phyloP scores from a whole-genome alignment of 2,113 vertebrate species.

The Protobothrops flavoviridis region DNA sequence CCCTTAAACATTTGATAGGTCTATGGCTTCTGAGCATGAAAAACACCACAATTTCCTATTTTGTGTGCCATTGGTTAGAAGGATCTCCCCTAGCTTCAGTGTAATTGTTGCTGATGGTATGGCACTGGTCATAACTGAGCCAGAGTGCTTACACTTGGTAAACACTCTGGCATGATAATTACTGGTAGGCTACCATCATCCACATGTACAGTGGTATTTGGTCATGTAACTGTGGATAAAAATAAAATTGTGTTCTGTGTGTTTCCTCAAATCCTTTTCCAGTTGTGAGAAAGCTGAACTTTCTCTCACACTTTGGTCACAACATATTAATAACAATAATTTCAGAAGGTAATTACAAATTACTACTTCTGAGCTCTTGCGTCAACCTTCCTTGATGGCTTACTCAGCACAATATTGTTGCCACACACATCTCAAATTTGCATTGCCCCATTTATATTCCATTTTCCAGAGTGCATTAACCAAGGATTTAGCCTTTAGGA shows the following conservation, averaged over 20 bases:
- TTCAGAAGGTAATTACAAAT: slow-evolving; percentile 18
- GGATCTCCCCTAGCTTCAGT: neutral
- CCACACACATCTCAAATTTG: neutral
- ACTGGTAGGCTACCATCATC: slow-evolving; percentile 1
- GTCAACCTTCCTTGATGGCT: neutral
- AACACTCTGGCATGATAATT: slow-evolving; percentile 22
- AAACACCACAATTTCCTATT: neutral
- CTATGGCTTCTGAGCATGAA: neutral
- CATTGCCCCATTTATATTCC: neutral
- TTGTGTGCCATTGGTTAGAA: neutral
- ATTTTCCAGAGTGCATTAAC: neutral
- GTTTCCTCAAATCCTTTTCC: slow-evolving; percentile 22
- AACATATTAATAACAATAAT: slow-evolving; percentile 22
- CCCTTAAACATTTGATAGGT: neutral
- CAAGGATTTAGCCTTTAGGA: neutral
- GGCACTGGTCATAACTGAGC: neutral
- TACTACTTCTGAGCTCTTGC: neutral
- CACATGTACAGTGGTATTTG: slow-evolving; percentile 16
- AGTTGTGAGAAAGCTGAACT: slow-evolving; percentile 30
- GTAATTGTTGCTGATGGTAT: neutral
- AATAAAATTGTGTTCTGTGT: slow-evolving; percentile 13
- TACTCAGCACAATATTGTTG: neutral
- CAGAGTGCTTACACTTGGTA: neutral
- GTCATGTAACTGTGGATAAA: slow-evolving; percentile 29
- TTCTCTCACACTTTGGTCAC: neutral